Evolutionary conservation across 30 jellyfish, hydroid and myxozoan genomes (phyloP).

Genomic region (Nemopilema nomurai): DNA sequence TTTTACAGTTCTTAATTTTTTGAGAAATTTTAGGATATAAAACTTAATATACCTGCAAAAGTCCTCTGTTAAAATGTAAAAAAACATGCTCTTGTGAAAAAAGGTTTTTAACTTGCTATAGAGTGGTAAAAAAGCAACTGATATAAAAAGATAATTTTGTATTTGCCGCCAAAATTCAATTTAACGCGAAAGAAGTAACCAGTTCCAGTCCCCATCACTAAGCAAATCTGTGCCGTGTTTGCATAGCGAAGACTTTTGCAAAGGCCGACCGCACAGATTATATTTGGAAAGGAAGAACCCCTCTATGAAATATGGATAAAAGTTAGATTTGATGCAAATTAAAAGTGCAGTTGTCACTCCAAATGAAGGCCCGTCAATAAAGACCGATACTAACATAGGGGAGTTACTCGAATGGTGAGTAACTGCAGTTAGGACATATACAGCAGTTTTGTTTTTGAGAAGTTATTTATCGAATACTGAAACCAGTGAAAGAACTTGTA

Average conservation of each 20-base stretch:
- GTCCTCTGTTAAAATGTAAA: no score
- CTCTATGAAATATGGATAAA: not conserved
- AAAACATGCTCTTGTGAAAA: no score
- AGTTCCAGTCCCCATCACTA: slow-evolving; percentile 59
- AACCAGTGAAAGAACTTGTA: no score
- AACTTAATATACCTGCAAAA: no score
- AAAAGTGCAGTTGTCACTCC: not conserved
- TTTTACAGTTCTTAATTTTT: no score
- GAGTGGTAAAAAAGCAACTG: not conserved
- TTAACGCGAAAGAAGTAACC: not conserved
- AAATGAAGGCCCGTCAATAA: not conserved
- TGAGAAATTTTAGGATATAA: no score
- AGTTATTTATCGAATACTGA: no score
- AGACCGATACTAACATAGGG: not conserved
- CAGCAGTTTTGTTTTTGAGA: not conserved
- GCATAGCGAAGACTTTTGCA: slow-evolving; percentile 36
- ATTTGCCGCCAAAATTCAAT: slow-evolving; percentile 45
- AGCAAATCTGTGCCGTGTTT: slow-evolving; percentile 45
- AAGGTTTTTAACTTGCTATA: no score
- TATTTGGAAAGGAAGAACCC: not conserved
- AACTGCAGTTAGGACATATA: not conserved
- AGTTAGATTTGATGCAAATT: not conserved
- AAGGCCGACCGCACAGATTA: not conserved
- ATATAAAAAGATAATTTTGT: not conserved
- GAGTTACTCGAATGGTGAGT: not conserved